Evolutionary conservation across 2,797 vertebrate genomes (phyloP).

Genomic region (Notolepis coatsorum): DNA sequence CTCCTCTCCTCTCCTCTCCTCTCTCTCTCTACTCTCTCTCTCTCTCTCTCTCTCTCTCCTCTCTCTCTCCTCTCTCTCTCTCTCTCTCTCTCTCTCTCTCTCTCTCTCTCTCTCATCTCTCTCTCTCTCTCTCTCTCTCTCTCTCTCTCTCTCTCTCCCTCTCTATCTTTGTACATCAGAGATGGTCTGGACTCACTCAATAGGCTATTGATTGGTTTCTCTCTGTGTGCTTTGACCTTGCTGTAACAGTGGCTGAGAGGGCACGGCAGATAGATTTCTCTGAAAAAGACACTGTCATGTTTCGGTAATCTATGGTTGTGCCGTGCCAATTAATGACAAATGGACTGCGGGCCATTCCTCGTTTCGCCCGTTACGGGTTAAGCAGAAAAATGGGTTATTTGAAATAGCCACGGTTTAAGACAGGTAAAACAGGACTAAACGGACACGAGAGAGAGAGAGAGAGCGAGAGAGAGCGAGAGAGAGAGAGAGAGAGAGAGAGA

Average conservation of each 20-base stretch:
- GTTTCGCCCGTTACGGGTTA: too few relatives aligned
- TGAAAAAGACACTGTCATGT: slow-evolving; percentile 78
- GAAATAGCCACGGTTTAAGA: too few relatives aligned
- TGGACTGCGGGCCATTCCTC: slow-evolving; percentile 37
- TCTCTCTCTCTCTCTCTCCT: neutral
- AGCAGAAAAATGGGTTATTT: too few relatives aligned
- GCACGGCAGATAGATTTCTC: slow-evolving; percentile 75
- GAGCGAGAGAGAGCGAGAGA: too few relatives aligned
- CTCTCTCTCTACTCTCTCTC: neutral
- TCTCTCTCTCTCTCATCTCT: slow-evolving; percentile 21
- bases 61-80: neutral
- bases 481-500: too few relatives aligned
- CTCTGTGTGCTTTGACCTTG: slow-evolving; percentile 80
- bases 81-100: slow-evolving; percentile 1
- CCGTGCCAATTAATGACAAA: slow-evolving; percentile 74
- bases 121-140: neutral
- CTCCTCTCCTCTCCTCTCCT: slow-evolving; percentile 9
- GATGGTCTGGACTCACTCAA: slow-evolving; percentile 60
- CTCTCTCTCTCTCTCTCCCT: slow-evolving; percentile 25
- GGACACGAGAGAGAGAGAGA: too few relatives aligned
- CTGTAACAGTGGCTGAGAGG: slow-evolving; percentile 74
- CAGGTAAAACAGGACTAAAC: too few relatives aligned
- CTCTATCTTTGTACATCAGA: slow-evolving; percentile 38
- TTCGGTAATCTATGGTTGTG: slow-evolving; percentile 75
- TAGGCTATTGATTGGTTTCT: slow-evolving; percentile 76